These are phyloP conservation scores for Mimumesa dahlbomi DNA, from an alignment of 2,888 invertebrate genomes.

Conservation along the genomic window DNA sequence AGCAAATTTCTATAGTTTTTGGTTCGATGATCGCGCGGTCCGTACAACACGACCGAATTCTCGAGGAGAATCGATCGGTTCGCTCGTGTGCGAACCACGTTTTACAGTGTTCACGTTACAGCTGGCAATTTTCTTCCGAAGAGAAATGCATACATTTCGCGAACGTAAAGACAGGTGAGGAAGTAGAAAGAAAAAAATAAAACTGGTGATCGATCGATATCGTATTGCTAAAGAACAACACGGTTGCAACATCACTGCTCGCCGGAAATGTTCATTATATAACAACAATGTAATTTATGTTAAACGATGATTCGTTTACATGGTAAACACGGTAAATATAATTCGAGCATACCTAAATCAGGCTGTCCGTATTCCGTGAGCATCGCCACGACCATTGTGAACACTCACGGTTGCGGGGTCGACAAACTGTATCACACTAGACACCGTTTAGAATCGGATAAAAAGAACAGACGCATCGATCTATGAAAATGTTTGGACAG, in stretches of 20 bases:
- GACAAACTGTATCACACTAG: constrained; percentile 49
- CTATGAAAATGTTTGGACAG: background rate
- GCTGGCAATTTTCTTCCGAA: constrained; percentile 3
- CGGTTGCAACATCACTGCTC: too few relatives aligned
- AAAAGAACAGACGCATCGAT: background rate
- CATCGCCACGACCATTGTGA: constrained; percentile 75
- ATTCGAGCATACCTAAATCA: constrained; percentile 72
- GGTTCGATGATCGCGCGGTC: background rate
- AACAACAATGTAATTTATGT: background rate
- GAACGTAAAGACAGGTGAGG: background rate
- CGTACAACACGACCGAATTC: constrained; percentile 21
- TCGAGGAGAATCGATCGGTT: constrained; percentile 31
- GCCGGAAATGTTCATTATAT: too few relatives aligned
- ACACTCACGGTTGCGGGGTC: constrained; percentile 36
- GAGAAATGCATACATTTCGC: background rate
- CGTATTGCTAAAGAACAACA: constrained; percentile 2
- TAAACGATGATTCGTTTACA: background rate
- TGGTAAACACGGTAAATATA: background rate
- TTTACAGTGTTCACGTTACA: constrained; percentile 6
- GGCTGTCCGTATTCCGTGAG: constrained; percentile 71
- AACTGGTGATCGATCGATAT: constrained; percentile 33
- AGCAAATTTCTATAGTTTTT: constrained; percentile 43
- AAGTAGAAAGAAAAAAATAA: background rate
- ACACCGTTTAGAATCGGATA: constrained; percentile 13
- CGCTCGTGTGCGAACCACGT: constrained; percentile 5